Percentiles rank a stretch among this genome's conserved stretches.
phyloP scores from a whole-genome alignment of 2,888 invertebrate genomes.

The Bimastos eiseni region DNA sequence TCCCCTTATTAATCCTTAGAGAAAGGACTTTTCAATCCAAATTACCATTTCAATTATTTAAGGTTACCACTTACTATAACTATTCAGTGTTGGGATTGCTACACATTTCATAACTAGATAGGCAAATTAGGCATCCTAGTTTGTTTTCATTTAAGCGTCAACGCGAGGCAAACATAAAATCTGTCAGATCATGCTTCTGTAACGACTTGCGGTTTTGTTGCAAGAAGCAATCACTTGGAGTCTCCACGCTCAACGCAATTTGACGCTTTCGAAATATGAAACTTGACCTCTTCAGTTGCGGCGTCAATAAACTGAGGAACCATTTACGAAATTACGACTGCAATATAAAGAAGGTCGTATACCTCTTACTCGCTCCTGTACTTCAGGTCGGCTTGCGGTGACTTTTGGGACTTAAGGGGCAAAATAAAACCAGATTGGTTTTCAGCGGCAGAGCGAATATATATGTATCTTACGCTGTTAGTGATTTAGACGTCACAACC shows the following conservation, averaged over 20 bases:
- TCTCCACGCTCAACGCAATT: neutral
- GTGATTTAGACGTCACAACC: neutral
- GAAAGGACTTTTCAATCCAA: too few relatives aligned
- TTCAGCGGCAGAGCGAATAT: neutral
- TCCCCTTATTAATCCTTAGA: too few relatives aligned
- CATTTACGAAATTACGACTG: neutral
- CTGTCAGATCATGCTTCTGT: neutral
- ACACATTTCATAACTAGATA: neutral
- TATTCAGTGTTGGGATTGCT: neutral
- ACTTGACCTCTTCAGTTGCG: neutral
- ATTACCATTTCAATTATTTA: too few relatives aligned
- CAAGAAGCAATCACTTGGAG: too few relatives aligned
- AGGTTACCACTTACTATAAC: neutral
- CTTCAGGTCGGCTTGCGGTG: neutral
- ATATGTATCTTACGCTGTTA: neutral
- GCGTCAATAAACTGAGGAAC: neutral
- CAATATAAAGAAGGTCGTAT: neutral
- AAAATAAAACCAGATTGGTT: constrained; percentile 13
- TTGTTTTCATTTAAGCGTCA: neutral
- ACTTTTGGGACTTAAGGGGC: neutral
- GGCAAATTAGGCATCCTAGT: too few relatives aligned
- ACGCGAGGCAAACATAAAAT: neutral
- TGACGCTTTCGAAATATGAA: neutral
- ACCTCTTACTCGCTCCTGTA: neutral
- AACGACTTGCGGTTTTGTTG: neutral